Evolutionary conservation across 2,797 vertebrate genomes (phyloP), one percentile per base, ranked within the genome.

Genomic region (Platalea minor): DNA sequence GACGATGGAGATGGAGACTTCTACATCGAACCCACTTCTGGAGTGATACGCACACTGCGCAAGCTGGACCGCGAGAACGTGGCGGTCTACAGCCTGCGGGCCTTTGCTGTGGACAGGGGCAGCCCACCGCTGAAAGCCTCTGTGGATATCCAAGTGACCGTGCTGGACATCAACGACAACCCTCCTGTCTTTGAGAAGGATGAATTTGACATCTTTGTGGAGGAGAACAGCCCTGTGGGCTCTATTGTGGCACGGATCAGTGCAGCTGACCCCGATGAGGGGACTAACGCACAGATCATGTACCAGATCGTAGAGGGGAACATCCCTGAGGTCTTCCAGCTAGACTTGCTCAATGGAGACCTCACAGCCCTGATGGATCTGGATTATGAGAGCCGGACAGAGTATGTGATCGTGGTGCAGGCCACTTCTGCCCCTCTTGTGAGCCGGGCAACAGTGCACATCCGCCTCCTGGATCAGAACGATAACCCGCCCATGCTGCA

Each of bases 291-390:
- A 45, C 99, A 99, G 97, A 99, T 99, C 97, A 99, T 99, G 98
- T 99, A 99, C 93, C 99, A 99, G 97, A 99, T 99, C 0, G 99
- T 99, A 57, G 99, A 99, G 95, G 99, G 99, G 45, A 99, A 99
- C 60, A 97, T 98, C 69, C 99, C 99, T 0, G 99, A 99, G 96
- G 98, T 99, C 81, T 99, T 99, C 95, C 98, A 99, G 74, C 97
- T 99, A 56, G 99, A 99, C 94, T 98, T 99, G 73, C 99, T 99
- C 83, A 99, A 98, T 0, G 99, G 99, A 5, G 99, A 99, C 97
- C 98, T 99, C 72, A 99, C 98, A 1, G 98, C 99, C 2, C 98
- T 99, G 68, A 98, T 97, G 20, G 99, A 99, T 85, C 97, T 99
- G 97, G 99, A 99, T 98, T 99, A 99, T 1, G 99, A 99, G 96